Percentiles rank a stretch among this genome's conserved stretches.
Evolutionary conservation across 2,797 vertebrate genomes (phyloP).

Genomic region (Nannoperca australis): DNA sequence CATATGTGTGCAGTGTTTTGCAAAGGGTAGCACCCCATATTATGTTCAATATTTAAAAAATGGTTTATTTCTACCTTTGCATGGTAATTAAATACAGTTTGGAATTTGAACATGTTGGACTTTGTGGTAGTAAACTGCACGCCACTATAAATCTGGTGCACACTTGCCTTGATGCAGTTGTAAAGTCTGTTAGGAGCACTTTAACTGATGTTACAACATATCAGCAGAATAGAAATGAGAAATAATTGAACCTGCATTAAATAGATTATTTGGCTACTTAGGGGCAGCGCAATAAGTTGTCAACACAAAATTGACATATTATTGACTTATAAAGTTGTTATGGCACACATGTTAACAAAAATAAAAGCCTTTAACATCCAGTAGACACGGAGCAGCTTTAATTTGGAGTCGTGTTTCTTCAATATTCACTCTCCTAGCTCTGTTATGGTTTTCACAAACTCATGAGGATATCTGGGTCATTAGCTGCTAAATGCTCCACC

Average conservation of each 20-base stretch:
- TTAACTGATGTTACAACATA: no score
- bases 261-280: not conserved
- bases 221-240: no score
- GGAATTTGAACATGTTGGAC: no score
- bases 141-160: no score
- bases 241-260: no score
- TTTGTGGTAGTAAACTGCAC: no score
- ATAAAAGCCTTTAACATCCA: not conserved
- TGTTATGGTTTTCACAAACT: no score
- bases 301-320: not conserved
- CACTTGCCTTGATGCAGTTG: no score
- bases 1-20: not conserved
- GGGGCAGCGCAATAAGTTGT: not conserved
- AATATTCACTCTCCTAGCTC: not conserved
- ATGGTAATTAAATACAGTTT: no score
- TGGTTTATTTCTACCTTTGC: no score
- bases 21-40: not conserved
- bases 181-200: no score
- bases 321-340: not conserved
- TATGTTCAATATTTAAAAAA: not conserved
- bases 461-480: not conserved
- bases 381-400: not conserved
- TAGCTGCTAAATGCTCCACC: not conserved
- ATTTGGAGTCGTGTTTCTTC: not conserved
- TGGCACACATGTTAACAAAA: not conserved